Evolutionary conservation across 2,797 vertebrate species (phyloP).

Genomic region (Momotus momota): DNA sequence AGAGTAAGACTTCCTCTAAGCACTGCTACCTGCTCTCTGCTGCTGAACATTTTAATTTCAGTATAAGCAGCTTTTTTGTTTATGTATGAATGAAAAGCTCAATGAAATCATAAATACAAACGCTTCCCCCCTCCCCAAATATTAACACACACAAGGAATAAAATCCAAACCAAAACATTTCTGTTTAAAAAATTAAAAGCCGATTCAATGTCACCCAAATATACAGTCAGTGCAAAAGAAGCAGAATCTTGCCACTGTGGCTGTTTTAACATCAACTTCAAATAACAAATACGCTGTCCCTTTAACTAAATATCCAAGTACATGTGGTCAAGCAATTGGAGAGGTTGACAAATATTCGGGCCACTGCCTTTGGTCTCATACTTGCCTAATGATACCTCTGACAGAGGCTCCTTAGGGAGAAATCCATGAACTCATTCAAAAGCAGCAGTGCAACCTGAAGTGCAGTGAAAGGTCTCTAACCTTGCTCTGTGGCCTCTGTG

Average conservation of each 20-base stretch:
- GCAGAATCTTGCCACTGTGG: not conserved
- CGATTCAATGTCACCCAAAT: not conserved
- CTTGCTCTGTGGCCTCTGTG: fast-evolving
- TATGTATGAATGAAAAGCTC: not conserved
- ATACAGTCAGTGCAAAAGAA: not conserved
- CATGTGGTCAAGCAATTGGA: not conserved
- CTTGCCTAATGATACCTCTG: not conserved
- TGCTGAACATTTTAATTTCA: not conserved
- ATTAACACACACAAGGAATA: not conserved
- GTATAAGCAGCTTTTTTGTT: not conserved
- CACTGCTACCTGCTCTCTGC: not conserved
- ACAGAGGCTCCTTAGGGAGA: not conserved
- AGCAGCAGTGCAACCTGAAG: not conserved
- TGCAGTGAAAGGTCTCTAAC: not conserved
- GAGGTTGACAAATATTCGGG: constrained; percentile 17
- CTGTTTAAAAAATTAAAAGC: not conserved
- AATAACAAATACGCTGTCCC: not conserved
- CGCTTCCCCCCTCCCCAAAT: not conserved
- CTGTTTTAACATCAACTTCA: not conserved
- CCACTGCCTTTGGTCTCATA: constrained; percentile 26
- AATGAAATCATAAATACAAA: not conserved
- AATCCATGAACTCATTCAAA: not conserved
- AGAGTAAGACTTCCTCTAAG: not conserved
- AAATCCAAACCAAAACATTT: not conserved
- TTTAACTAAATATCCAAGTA: constrained; percentile 1